Conservation (phyloP, 2,797 vertebrate species). For the Myotis myotis region DNA sequence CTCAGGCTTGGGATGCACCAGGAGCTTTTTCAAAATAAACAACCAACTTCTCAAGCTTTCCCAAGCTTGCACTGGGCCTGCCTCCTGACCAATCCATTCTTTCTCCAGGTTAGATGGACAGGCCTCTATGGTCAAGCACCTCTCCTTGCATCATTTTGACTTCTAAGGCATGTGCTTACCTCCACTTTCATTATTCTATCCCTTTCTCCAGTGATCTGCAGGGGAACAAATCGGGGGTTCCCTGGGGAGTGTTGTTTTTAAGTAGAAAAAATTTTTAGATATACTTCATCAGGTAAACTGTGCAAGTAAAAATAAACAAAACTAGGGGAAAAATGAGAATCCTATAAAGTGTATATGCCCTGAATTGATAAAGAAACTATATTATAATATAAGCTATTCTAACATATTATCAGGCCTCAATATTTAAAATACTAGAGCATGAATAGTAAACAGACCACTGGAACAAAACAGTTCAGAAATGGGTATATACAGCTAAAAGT, state of each 20-base stretch:
- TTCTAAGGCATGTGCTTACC: background rate
- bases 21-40: background rate
- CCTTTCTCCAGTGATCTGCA: background rate
- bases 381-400: background rate
- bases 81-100: background rate
- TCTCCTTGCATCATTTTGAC: background rate
- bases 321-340: background rate
- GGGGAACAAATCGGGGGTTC: background rate
- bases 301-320: background rate
- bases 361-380: background rate
- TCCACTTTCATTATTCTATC: background rate
- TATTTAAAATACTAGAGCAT: background rate
- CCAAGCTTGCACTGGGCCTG: background rate
- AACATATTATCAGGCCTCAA: background rate
- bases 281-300: background rate
- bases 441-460: background rate
- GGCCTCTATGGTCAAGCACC: background rate
- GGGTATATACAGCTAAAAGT: background rate
- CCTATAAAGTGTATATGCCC: background rate
- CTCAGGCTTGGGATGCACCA: background rate
- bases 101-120: background rate
- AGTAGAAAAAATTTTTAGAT: background rate
- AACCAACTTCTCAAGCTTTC: background rate
- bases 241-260: background rate
- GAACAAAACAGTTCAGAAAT: background rate